phyloP scores from a whole-genome alignment of 2,797 vertebrate species.

The Cryptoblepharus egeriae region DNA sequence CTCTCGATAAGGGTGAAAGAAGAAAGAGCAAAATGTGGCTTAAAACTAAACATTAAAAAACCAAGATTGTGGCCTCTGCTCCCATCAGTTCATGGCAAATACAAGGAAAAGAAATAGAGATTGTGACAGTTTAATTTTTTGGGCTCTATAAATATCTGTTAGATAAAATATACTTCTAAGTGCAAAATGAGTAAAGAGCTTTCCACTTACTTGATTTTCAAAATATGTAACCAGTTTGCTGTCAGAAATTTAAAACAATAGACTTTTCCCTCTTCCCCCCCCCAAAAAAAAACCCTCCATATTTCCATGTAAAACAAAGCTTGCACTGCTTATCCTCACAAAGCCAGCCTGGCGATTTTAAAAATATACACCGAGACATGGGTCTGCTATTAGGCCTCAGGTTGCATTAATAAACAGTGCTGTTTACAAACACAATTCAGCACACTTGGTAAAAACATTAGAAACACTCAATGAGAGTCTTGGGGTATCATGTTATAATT shows the following conservation, averaged over 20 bases:
- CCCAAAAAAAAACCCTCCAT: conserved; percentile 27
- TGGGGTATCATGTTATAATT: not conserved
- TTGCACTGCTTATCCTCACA: conserved; percentile 48
- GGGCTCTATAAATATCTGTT: not conserved
- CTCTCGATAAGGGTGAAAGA: too few relatives aligned
- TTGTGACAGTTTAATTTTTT: too few relatives aligned
- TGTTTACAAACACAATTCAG: conserved; percentile 49
- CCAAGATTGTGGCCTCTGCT: too few relatives aligned
- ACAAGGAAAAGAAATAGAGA: too few relatives aligned
- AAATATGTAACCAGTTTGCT: conserved; percentile 36
- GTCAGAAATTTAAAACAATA: conserved; percentile 41
- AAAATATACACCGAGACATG: conserved; percentile 31
- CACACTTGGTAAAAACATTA: conserved; percentile 33
- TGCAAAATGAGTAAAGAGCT: conserved; percentile 28
- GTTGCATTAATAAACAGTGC: conserved; percentile 33
- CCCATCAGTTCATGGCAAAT: too few relatives aligned
- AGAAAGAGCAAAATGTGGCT: too few relatives aligned
- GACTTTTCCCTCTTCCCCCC: conserved; percentile 16
- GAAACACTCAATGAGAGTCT: not conserved
- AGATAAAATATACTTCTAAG: conserved; percentile 22
- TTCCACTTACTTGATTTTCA: conserved; percentile 10
- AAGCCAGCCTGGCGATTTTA: conserved; percentile 35
- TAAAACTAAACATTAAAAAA: too few relatives aligned
- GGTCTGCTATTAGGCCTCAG: conserved; percentile 35
- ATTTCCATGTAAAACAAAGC: conserved; percentile 13